phyloP scores from a whole-genome alignment of 2,797 vertebrate genomes.

The Silurus aristotelis region DNA sequence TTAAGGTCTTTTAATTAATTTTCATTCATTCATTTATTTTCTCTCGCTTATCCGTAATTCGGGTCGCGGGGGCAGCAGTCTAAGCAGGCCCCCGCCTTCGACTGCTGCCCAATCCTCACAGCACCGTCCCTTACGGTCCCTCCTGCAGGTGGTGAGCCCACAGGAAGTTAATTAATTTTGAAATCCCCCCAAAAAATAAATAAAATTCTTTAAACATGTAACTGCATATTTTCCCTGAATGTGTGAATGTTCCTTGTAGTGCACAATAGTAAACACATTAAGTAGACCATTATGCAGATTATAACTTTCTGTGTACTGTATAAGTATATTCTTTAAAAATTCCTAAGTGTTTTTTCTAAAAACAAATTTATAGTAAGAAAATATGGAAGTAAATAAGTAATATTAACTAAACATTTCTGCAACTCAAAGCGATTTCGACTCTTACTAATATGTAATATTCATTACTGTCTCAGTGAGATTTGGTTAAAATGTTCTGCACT shows the following conservation, averaged over 20 bases:
- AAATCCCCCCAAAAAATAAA: no score
- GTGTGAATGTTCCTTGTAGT: neutral
- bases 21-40: no score
- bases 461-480: neutral
- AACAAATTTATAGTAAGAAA: neutral
- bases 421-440: neutral
- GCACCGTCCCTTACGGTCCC: no score
- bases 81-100: no score
- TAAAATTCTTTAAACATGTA: no score
- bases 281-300: neutral
- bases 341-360: neutral
- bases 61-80: no score
- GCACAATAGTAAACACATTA: neutral
- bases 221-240: neutral
- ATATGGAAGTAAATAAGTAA: no score
- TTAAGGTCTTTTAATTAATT: neutral
- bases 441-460: neutral
- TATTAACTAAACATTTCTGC: neutral
- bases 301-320: neutral
- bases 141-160: no score
- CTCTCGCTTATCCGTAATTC: no score
- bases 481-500: neutral
- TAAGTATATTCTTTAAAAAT: neutral
- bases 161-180: no score
- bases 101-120: no score